These are phyloP conservation scores for Papilio helenus DNA, from an alignment of 1,140 invertebrate genomes.

Conservation along the genomic window DNA sequence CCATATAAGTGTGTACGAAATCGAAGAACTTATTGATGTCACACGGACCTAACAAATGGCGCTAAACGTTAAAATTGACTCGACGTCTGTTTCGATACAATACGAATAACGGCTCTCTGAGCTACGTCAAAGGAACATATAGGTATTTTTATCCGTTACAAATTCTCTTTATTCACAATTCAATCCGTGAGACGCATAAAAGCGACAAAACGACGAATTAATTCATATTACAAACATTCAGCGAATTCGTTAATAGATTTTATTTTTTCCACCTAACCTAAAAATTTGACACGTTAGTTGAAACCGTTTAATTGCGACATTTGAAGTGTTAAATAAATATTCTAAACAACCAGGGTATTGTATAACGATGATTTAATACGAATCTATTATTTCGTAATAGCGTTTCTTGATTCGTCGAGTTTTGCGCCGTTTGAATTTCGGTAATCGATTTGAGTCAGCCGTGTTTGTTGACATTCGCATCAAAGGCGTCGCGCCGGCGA, in stretches of 20 bases:
- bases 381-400: constrained; percentile 48
- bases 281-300: background rate
- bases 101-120: constrained; percentile 32
- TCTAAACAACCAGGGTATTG: background rate
- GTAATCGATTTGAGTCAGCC: constrained; percentile 53
- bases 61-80: constrained; percentile 71
- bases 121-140: constrained; percentile 40
- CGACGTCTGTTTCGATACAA: constrained; percentile 40
- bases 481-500: constrained; percentile 2
- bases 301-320: constrained; percentile 9
- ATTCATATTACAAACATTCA: constrained; percentile 18
- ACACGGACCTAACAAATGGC: constrained; percentile 70
- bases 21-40: constrained; percentile 79
- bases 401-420: constrained; percentile 39
- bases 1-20: constrained; percentile 78
- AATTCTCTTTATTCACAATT: constrained; percentile 45
- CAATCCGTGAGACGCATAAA: constrained; percentile 27
- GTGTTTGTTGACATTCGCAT: constrained; percentile 39
- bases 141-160: constrained; percentile 48
- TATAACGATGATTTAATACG: constrained; percentile 36
- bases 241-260: constrained; percentile 32
- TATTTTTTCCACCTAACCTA: background rate
- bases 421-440: constrained; percentile 59
- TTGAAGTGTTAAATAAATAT: constrained; percentile 7
- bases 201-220: constrained; percentile 30